Percentiles rank a stretch among this genome's conserved stretches.
Conservation (phyloP, 2,888 invertebrate species). For the Sarcophaga variegata region DNA sequence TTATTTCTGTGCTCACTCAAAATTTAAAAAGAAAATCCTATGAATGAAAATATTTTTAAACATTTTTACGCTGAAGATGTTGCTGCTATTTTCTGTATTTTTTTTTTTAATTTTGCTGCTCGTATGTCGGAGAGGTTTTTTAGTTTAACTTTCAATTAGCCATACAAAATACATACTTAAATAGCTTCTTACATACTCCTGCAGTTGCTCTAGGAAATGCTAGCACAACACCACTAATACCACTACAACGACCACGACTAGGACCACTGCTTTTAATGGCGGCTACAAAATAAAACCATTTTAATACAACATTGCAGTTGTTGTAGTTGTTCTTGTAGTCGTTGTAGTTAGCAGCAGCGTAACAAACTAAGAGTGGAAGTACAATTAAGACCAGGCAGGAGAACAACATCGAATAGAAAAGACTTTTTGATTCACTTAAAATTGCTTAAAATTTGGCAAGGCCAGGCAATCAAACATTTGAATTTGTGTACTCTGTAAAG, state of each 20-base stretch:
- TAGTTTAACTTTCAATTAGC: slow-evolving; percentile 63
- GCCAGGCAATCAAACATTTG: no score
- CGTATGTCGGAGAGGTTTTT: slow-evolving; percentile 26
- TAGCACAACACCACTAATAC: background rate
- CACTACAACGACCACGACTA: background rate
- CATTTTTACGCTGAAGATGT: background rate
- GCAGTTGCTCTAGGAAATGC: background rate
- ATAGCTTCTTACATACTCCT: background rate
- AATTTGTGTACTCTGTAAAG: no score
- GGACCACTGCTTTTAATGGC: background rate
- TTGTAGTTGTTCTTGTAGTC: background rate
- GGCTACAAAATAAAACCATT: background rate
- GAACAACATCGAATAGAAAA: background rate
- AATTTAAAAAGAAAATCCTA: slow-evolving; percentile 21
- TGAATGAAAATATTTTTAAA: background rate
- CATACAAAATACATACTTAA: slow-evolving; percentile 40
- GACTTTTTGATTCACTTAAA: background rate
- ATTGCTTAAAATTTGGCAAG: no score
- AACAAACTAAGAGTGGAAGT: slow-evolving; percentile 17
- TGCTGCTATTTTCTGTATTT: background rate
- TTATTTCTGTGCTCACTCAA: slow-evolving; percentile 6
- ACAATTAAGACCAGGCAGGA: slow-evolving; percentile 19
- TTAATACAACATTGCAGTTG: background rate
- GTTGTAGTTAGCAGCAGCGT: background rate
- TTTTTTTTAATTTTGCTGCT: slow-evolving; percentile 6